phyloP scores from a whole-genome alignment of 2,888 invertebrate species.

The Dryomyza anilis region DNA sequence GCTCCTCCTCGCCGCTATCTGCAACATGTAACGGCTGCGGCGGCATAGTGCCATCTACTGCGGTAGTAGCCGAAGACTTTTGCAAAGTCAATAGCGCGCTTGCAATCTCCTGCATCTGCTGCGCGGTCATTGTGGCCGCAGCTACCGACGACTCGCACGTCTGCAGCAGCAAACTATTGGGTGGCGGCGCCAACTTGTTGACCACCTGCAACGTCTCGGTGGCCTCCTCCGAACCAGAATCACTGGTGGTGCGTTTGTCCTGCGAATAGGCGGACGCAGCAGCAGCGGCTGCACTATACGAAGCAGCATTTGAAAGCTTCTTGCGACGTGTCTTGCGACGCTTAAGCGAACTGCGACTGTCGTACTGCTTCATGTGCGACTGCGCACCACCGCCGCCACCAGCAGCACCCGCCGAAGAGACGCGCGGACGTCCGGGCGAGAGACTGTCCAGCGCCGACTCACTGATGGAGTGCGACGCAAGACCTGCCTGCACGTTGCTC shows the following conservation, averaged over 20 bases:
- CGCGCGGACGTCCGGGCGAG: constrained; percentile 60
- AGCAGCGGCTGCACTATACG: background rate
- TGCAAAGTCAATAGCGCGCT: background rate
- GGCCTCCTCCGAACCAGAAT: constrained; percentile 66
- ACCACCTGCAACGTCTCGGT: constrained; percentile 42
- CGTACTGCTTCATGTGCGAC: constrained; percentile 50
- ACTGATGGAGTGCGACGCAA: constrained; percentile 79
- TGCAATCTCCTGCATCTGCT: constrained; percentile 43
- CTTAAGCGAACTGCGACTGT: constrained; percentile 60
- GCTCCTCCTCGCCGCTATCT: constrained; percentile 65
- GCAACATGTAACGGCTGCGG: constrained; percentile 24
- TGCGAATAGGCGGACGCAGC: constrained; percentile 41
- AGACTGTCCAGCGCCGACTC: constrained; percentile 86
- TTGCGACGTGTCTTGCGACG: constrained; percentile 58
- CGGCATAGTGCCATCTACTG: background rate
- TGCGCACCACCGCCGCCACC: constrained; percentile 41
- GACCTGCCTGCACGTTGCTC: constrained; percentile 62
- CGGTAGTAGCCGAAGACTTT: constrained; percentile 58
- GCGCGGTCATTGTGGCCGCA: constrained; percentile 64
- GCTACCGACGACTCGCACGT: constrained; percentile 64
- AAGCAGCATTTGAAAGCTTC: constrained; percentile 44
- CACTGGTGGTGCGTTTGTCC: constrained; percentile 62
- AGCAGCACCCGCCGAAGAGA: constrained; percentile 45
- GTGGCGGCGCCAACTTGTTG: constrained; percentile 53
- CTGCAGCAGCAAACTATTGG: constrained; percentile 70